Conservation (phyloP, 1,140 invertebrate genomes). For the Caenorhabditis elegans region WBcel235 BX284605.5:10592501-10593000, state of each 20-base stretch:
- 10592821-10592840: neutral
- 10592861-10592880: neutral
- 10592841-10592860: neutral
- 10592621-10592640: neutral
- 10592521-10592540: neutral
- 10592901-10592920: too few species aligned
- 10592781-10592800: neutral
- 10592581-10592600: neutral
- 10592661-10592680: neutral
- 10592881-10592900: conserved; percentile 2
- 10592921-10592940: neutral
- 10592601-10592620: neutral
- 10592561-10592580: neutral
- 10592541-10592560: neutral
- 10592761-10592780: conserved; percentile 22
- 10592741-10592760: neutral
- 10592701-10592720: conserved; percentile 3
- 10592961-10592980: neutral
- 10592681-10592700: neutral
- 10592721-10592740: neutral
- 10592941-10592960: neutral
- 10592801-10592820: neutral
- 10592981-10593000: neutral
- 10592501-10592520: conserved; percentile 11
- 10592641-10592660: neutral